Evolutionary conservation across 2,797 vertebrate genomes (phyloP).

Genomic region (Oreochromis mossambicus): DNA sequence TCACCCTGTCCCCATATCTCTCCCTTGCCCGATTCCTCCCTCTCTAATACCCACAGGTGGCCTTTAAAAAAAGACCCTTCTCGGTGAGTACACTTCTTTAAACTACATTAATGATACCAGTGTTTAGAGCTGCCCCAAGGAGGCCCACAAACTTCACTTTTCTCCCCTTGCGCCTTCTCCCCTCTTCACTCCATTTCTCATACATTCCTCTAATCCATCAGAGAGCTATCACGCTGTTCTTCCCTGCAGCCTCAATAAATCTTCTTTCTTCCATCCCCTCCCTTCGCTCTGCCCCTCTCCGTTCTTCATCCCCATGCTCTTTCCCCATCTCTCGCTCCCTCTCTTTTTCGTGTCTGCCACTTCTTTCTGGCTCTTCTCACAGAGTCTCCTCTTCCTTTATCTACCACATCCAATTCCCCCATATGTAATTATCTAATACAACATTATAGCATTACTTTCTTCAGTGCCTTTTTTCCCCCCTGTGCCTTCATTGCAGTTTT

Average conservation of each 20-base stretch:
- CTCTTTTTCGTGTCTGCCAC: constrained; percentile 1
- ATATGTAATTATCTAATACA: constrained; percentile 40
- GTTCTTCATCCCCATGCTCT: constrained; percentile 8
- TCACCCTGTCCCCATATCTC: not conserved
- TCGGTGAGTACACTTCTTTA: constrained; percentile 39
- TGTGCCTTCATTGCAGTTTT: not conserved
- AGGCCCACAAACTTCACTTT: constrained; percentile 59
- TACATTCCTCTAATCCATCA: constrained; percentile 69
- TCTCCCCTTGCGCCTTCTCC: constrained; percentile 18
- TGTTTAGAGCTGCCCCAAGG: constrained; percentile 63
- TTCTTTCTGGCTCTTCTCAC: not conserved
- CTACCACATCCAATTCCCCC: constrained; percentile 6
- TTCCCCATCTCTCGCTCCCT: not conserved
- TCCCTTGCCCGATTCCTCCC: not conserved
- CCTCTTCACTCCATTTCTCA: constrained; percentile 56
- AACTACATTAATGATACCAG: constrained; percentile 62
- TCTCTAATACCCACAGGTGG: constrained; percentile 59
- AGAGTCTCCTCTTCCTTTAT: not conserved
- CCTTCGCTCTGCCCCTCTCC: constrained; percentile 6
- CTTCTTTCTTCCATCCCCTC: constrained; percentile 50
- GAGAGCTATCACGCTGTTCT: constrained; percentile 58
- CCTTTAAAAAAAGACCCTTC: constrained; percentile 47
- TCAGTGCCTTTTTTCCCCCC: not conserved
- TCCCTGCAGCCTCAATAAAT: constrained; percentile 69
- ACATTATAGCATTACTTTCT: constrained; percentile 14